Conservation (phyloP, 2,888 invertebrate species). For the Cantharis flavilabris region DNA sequence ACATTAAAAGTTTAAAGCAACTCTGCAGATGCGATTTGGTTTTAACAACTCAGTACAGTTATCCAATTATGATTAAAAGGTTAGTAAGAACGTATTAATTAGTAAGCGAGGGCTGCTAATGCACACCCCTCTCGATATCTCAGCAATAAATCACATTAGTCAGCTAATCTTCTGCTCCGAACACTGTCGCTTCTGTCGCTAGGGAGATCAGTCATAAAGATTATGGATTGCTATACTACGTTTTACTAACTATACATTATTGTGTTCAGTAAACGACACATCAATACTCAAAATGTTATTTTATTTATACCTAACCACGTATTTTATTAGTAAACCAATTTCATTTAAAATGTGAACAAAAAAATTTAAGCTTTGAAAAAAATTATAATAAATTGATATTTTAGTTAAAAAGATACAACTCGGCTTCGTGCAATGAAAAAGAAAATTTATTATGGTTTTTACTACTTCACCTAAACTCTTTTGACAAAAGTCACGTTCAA, state of each 20-base stretch:
- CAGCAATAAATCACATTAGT: conserved; percentile 55
- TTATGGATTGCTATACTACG: conserved; percentile 24
- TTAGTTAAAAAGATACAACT: not conserved
- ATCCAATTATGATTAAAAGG: conserved; percentile 60
- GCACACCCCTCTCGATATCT: conserved; percentile 51
- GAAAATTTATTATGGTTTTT: not conserved
- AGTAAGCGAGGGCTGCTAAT: conserved; percentile 47
- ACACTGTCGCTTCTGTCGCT: conserved; percentile 40
- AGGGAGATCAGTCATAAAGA: conserved; percentile 38
- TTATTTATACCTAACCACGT: not conserved
- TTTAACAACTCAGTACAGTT: conserved; percentile 50
- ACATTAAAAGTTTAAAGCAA: conserved; percentile 51
- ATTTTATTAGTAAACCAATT: not conserved
- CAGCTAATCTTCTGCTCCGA: conserved; percentile 50
- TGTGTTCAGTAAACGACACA: not conserved
- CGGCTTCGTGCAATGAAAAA: not conserved
- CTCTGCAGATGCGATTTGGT: conserved; percentile 49
- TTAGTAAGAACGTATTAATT: conserved; percentile 58
- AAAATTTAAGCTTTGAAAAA: not conserved
- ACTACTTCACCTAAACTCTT: not conserved
- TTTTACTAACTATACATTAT: conserved; percentile 18
- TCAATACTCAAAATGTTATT: not conserved
- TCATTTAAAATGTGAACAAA: not conserved
- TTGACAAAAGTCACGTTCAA: not conserved
- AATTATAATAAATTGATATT: not conserved